Percentiles rank a stretch among this genome's conserved stretches.
These are phyloP conservation scores for Lasiurus cinereus DNA, from an alignment of 2,113 vertebrate genomes.

Conservation along the genomic window DNA sequence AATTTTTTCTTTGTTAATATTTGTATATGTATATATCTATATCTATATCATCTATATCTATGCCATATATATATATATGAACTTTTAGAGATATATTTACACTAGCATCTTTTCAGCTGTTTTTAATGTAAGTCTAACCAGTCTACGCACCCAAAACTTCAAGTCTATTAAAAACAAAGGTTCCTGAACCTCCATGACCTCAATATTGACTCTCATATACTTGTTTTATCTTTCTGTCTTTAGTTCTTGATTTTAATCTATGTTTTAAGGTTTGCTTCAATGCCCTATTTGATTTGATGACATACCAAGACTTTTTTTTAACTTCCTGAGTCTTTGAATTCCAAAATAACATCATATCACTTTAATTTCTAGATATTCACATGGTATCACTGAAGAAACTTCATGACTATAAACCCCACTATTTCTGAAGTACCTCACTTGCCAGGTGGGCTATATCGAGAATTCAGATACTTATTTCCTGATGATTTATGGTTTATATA, in stretches of 20 bases:
- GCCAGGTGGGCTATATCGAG: fast-evolving
- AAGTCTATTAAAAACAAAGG: neutral
- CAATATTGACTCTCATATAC: neutral
- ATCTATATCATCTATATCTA: no score
- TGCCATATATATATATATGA: neutral
- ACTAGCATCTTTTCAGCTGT: neutral
- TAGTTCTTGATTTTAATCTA: neutral
- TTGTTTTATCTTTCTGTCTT: neutral
- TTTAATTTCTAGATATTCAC: neutral
- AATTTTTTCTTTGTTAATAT: neutral
- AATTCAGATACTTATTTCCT: neutral
- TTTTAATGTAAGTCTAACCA: neutral
- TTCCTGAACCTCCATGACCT: neutral
- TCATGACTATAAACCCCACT: neutral
- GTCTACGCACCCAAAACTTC: neutral
- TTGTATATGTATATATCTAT: neutral
- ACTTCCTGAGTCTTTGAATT: neutral
- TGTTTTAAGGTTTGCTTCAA: neutral
- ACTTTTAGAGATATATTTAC: neutral
- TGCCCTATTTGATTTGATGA: neutral
- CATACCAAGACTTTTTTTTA: neutral
- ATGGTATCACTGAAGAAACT: neutral
- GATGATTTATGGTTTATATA: neutral
- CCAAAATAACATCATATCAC: neutral
- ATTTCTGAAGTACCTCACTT: neutral